phyloP scores from a whole-genome alignment of 1,140 invertebrate species.

The Drosophila aff. region DNA sequence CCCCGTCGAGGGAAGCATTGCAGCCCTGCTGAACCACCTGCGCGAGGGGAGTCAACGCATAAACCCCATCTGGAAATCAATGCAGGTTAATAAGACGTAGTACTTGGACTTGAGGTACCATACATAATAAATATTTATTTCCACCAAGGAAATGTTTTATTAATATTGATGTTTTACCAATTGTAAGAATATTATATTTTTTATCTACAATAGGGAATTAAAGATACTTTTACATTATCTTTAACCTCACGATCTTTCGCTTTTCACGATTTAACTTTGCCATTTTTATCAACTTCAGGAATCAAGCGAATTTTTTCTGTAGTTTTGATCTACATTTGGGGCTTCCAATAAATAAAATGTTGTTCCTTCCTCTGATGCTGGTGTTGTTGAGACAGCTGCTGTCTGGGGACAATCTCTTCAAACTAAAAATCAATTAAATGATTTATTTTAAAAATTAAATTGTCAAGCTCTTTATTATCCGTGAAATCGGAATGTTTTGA shows the following conservation, averaged over 20 bases:
- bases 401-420: constrained; percentile 1
- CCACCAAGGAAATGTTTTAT: not conserved
- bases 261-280: not conserved
- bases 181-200: not conserved
- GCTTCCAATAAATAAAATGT: no score
- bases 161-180: not conserved
- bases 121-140: constrained; percentile 5
- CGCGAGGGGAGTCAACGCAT: constrained; percentile 52
- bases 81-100: constrained; percentile 25
- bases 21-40: constrained; percentile 49
- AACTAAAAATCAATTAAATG: constrained; percentile 12
- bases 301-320: constrained; percentile 18
- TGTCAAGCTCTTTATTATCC: not conserved
- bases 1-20: constrained; percentile 10
- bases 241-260: constrained; percentile 12
- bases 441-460: not conserved
- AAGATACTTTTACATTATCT: not conserved
- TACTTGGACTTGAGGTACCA: not conserved
- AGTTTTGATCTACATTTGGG: not conserved
- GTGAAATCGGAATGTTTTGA: constrained; percentile 4
- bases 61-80: constrained; percentile 38
- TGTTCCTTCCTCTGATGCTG: no score
- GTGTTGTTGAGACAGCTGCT: not conserved
- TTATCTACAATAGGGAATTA: not conserved
- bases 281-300: not conserved